Evolutionary conservation across 2,888 invertebrate genomes (phyloP).

Genomic region (Luperina testacea): DNA sequence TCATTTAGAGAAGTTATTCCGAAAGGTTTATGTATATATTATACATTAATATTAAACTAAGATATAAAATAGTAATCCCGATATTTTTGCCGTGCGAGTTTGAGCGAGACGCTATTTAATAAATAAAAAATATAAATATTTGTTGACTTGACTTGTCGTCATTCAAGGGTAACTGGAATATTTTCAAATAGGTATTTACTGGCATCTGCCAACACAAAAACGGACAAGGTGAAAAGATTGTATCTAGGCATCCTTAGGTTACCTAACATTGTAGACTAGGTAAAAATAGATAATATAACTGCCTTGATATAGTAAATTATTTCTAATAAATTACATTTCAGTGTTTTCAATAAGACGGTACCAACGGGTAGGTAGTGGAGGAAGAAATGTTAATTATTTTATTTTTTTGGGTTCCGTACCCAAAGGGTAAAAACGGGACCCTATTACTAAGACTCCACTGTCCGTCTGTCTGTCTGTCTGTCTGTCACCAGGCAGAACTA

Average conservation of each 20-base stretch:
- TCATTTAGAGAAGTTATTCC: too few relatives aligned
- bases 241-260: not conserved
- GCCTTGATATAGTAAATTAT: not conserved
- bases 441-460: too few relatives aligned
- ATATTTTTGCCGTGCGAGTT: not conserved
- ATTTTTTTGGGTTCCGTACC: too few relatives aligned
- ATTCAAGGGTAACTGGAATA: not conserved
- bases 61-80: not conserved
- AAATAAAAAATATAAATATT: conserved; percentile 2
- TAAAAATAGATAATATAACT: not conserved
- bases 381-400: not conserved
- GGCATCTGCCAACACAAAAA: not conserved
- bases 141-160: not conserved
- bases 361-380: not conserved
- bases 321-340: not conserved
- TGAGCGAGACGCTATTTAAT: not conserved
- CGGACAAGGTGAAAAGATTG: not conserved
- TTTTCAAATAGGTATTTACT: not conserved
- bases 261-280: not conserved
- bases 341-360: not conserved
- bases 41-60: not conserved
- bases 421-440: too few relatives aligned
- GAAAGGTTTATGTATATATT: too few relatives aligned
- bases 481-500: too few relatives aligned
- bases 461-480: too few relatives aligned